A percentile compares a stretch with the other conserved stretches of the same genome.
phyloP scores from a whole-genome alignment of 1,140 invertebrate species.

The Brachystomella parvula region DNA sequence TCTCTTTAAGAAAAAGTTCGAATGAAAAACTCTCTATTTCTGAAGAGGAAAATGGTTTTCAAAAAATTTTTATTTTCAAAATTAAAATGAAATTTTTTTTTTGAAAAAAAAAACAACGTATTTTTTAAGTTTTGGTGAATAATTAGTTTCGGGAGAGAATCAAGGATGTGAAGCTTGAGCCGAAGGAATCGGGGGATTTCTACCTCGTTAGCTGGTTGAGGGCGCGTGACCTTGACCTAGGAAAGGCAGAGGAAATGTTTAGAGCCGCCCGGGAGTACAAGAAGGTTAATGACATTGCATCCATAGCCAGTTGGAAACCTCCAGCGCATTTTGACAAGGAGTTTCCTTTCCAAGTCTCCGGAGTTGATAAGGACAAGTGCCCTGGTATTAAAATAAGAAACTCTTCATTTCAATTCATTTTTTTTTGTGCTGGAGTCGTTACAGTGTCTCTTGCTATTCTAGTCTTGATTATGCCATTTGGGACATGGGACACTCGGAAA shows the following conservation, averaged over 20 bases:
- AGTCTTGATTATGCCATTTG: constrained; percentile 21
- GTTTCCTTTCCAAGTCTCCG: constrained; percentile 14
- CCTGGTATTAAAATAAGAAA: constrained; percentile 9
- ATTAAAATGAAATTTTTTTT: too few species aligned
- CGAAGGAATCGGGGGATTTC: constrained; percentile 61
- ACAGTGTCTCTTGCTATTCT: not conserved
- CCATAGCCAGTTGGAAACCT: constrained; percentile 38
- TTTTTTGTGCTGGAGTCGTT: not conserved
- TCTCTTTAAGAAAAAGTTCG: too few species aligned
- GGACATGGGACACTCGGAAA: constrained; percentile 20
- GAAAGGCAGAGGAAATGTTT: constrained; percentile 27
- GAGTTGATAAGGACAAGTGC: constrained; percentile 16
- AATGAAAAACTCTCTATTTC: too few species aligned
- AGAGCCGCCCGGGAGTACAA: constrained; percentile 4
- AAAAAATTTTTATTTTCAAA: too few species aligned
- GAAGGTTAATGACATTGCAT: constrained; percentile 3
- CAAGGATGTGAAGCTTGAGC: constrained; percentile 11
- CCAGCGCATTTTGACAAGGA: not conserved
- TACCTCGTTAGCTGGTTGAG: constrained; percentile 70
- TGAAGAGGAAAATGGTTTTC: too few species aligned
- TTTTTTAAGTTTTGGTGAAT: constrained; percentile 54
- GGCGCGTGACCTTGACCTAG: constrained; percentile 38
- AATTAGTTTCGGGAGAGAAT: constrained; percentile 36
- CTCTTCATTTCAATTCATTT: not conserved
- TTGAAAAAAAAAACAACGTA: not conserved